Conservation (phyloP, 2,888 invertebrate genomes). For the Amiota minor region DNA sequence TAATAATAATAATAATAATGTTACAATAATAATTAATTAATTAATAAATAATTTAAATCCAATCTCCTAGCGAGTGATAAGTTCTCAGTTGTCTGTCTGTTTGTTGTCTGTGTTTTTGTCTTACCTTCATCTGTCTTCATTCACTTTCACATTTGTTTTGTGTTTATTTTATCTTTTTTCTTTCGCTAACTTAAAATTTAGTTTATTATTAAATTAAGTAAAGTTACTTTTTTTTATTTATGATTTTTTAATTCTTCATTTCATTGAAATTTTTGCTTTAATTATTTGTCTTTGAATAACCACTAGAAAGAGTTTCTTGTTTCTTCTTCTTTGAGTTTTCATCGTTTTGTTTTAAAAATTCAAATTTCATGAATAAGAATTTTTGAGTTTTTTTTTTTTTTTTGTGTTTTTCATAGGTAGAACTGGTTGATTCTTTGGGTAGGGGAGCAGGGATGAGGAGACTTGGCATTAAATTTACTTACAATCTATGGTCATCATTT, state of each 20-base stretch:
- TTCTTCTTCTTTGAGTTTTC: background rate
- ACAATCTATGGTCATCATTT: no score
- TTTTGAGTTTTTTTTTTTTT: background rate
- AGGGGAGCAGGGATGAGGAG: background rate
- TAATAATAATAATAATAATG: conserved; percentile 43
- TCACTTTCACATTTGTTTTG: background rate
- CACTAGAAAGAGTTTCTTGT: conserved; percentile 55
- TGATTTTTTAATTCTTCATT: conserved; percentile 24
- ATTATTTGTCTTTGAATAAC: conserved; percentile 67
- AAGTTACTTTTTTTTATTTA: conserved; percentile 29
- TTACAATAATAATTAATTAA: background rate
- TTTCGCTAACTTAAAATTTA: conserved; percentile 61
- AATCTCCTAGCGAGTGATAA: conserved; percentile 55
- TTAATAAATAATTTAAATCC: conserved; percentile 37
- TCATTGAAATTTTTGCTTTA: conserved; percentile 37
- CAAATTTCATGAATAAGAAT: background rate
- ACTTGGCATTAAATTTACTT: no score
- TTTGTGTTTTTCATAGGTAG: conserved; percentile 24
- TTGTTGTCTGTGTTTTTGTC: no score
- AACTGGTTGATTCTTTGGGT: conserved; percentile 29
- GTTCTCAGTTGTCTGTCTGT: conserved; percentile 41
- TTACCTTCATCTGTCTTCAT: background rate
- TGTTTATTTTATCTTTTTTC: conserved; percentile 34
- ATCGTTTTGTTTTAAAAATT: background rate
- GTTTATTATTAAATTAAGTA: conserved; percentile 51